Evolutionary conservation across 2,888 invertebrate species (phyloP), one percentile per base, ranked within the genome.

Genomic region (Dasypogon diadema): DNA sequence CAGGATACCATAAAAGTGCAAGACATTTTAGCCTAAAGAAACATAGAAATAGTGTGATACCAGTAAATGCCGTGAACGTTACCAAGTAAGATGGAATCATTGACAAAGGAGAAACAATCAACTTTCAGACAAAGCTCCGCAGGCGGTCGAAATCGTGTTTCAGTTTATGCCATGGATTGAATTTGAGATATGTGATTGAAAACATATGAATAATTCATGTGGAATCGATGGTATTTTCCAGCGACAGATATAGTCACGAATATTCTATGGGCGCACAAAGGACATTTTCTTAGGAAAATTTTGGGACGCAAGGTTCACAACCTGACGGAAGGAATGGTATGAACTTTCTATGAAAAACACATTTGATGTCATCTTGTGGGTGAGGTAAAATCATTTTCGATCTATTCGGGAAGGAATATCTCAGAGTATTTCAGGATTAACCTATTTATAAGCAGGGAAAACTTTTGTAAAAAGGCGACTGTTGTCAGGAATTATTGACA

Each of bases 201-300:
- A 26, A 56, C 56, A 24, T 26, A 26, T 56, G 56, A 56, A 56
- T 56, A 56, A 56, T 56, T 56, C 56, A 56, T 56, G 30, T 56
- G 56, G 26, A 56, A 24, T 56, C 56, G 56, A 56, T 26, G 56
- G 14, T 26, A 12, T 26, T 56, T 56, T 24, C 2, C 42, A 42
- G 0, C n/a, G 42, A 8, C n/a, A 12, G 6, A 12, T 30, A 30
- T 30, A 6, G 34, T 6, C 10, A 1, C 34, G 34, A 30, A 30
- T 30, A 30, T 30, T 30, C 34, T 10, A 30, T 6, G 10, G 34
- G 34, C 12, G n/a, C n/a, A 42, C 42, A 42, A 42, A 42, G 42
- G 42, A 12, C 42, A 42, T 42, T 42, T 42, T 42, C 42, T 42
- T 12, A 42, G n/a, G 12, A 42, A 42, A 42, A 42, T 30, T 30